Conservation (phyloP, 2,888 invertebrate genomes). For the Ptycholaimellus sp. region DNA sequence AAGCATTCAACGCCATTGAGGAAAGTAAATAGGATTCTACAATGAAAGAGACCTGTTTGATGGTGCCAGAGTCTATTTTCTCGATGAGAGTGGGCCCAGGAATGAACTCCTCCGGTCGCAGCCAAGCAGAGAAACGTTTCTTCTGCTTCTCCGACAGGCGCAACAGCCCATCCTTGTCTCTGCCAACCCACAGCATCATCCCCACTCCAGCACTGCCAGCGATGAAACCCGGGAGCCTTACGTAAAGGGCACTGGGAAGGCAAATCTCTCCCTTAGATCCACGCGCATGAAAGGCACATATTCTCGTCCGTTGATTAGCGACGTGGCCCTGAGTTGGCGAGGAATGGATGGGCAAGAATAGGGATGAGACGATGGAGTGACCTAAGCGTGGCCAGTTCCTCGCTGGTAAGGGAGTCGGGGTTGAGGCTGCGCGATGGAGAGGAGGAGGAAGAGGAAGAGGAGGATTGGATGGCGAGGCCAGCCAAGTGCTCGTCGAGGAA, state of each 20-base stretch:
- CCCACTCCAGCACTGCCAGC: too few relatives aligned
- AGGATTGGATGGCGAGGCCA: too few relatives aligned
- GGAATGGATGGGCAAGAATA: too few relatives aligned
- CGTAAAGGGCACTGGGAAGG: constrained; percentile 41
- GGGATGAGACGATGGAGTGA: too few relatives aligned
- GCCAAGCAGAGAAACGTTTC: too few relatives aligned
- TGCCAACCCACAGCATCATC: too few relatives aligned
- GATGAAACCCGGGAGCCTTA: too few relatives aligned
- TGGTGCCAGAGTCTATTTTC: constrained; percentile 51
- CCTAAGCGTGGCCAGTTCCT: constrained; percentile 18
- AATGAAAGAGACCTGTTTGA: constrained; percentile 67
- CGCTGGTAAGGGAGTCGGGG: constrained; percentile 10
- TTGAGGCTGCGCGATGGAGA: constrained; percentile 5
- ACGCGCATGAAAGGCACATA: constrained; percentile 75
- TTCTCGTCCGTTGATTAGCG: constrained; percentile 60
- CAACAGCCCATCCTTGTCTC: constrained; percentile 55
- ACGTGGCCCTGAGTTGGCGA: constrained; percentile 39
- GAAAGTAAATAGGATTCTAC: too few relatives aligned
- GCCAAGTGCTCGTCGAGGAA: too few relatives aligned
- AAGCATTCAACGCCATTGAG: too few relatives aligned
- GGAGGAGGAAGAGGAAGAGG: constrained; percentile 6
- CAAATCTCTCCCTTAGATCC: constrained; percentile 53
- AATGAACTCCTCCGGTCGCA: constrained; percentile 55
- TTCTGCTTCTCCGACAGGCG: constrained; percentile 60
- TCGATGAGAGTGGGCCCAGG: constrained; percentile 47